Evolutionary conservation across 2,113 vertebrate species (phyloP).

Genomic region (Zosterops lateralis): DNA sequence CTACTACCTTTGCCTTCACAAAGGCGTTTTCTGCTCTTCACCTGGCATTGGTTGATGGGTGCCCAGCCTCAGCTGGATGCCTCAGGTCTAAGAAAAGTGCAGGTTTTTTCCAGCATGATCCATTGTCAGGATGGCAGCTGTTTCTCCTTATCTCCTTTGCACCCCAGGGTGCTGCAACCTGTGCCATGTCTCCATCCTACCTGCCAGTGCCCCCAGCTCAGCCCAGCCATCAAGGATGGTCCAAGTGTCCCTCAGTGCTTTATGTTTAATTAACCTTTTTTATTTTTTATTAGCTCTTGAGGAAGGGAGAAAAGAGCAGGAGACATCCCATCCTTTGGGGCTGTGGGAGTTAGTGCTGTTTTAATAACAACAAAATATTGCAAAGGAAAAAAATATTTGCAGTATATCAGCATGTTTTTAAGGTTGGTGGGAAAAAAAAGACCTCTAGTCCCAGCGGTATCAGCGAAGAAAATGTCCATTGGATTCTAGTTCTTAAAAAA

Average conservation of each 20-base stretch:
- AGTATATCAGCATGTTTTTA: conserved; percentile 36
- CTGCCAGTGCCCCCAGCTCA: neutral
- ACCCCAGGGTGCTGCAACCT: neutral
- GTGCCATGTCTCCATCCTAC: neutral
- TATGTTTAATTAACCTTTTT: neutral
- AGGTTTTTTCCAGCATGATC: neutral
- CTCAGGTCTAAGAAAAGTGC: neutral
- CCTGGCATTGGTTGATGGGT: accelerated
- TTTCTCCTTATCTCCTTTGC: neutral
- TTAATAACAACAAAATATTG: conserved; percentile 48
- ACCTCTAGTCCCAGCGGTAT: conserved; percentile 56
- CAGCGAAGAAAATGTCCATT: neutral
- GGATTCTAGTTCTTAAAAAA: conserved; percentile 50
- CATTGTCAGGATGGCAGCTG: neutral
- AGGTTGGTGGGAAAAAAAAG: conserved; percentile 65
- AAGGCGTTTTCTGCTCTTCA: neutral
- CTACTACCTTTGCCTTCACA: neutral
- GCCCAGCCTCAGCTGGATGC: neutral
- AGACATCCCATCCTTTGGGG: conserved; percentile 55
- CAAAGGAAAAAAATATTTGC: neutral
- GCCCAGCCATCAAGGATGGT: neutral
- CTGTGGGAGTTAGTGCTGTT: conserved; percentile 51
- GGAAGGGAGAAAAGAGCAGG: neutral
- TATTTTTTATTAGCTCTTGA: neutral
- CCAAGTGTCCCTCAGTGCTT: neutral